Conservation (phyloP, 2,888 invertebrate species). For the Scrobipalpa costella region DNA sequence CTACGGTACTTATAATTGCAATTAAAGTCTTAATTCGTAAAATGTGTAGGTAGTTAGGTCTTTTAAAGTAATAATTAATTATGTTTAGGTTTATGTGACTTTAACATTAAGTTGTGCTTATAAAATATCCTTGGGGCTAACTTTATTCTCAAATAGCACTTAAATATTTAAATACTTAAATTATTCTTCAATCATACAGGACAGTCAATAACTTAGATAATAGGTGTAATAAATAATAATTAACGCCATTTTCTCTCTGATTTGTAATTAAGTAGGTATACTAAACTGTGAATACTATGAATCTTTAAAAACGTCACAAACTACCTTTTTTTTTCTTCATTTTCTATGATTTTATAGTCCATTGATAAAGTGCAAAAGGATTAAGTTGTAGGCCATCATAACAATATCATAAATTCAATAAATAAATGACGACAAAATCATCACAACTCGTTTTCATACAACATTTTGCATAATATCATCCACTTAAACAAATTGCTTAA, state of each 20-base stretch:
- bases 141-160: not conserved
- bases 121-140: conserved; percentile 4
- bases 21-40: not conserved
- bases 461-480: not conserved
- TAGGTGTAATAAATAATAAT: too few relatives aligned
- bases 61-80: not conserved
- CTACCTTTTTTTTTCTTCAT: too few relatives aligned
- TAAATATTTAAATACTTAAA: not conserved
- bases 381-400: not conserved
- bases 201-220: not conserved
- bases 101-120: conserved; percentile 3
- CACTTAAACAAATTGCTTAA: not conserved
- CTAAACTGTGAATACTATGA: too few relatives aligned
- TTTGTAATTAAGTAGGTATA: too few relatives aligned
- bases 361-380: too few relatives aligned
- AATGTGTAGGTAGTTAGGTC: not conserved
- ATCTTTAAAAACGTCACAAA: too few relatives aligned
- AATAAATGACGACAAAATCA: not conserved
- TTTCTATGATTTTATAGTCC: too few relatives aligned
- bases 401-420: not conserved
- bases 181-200: not conserved
- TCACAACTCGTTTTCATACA: not conserved
- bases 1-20: not conserved
- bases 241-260: too few relatives aligned
- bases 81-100: not conserved